Percentiles rank a stretch among this genome's conserved stretches.
Evolutionary conservation across 2,888 invertebrate genomes (phyloP).

Genomic region (Gonocerus acuteangulatus): DNA sequence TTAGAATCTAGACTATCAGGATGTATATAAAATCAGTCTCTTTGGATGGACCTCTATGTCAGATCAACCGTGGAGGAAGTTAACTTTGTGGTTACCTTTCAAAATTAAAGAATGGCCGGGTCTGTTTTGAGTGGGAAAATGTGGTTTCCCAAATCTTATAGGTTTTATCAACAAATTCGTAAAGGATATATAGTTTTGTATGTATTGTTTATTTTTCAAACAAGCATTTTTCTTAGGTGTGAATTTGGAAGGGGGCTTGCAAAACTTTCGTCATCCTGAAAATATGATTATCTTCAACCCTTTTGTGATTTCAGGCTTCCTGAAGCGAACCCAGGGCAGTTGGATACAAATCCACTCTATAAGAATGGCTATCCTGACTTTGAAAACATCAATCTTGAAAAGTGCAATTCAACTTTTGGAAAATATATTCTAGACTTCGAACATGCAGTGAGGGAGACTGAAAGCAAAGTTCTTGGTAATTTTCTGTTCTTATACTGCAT

Average conservation of each 20-base stretch:
- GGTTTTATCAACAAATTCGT: constrained; percentile 42
- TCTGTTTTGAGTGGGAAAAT: constrained; percentile 40
- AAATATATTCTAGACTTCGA: constrained; percentile 77
- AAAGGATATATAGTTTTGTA: constrained; percentile 64
- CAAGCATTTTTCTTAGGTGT: constrained; percentile 1
- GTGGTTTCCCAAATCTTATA: constrained; percentile 40
- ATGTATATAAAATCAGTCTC: too few species aligned
- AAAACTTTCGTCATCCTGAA: background rate
- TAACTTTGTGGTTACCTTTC: background rate
- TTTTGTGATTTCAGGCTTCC: constrained; percentile 50
- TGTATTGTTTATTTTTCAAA: constrained; percentile 43
- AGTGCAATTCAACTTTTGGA: constrained; percentile 75
- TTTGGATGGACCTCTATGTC: too few species aligned
- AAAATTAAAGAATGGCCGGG: constrained; percentile 26
- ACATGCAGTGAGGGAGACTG: constrained; percentile 61
- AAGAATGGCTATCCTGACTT: constrained; percentile 73
- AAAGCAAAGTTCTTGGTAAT: constrained; percentile 49
- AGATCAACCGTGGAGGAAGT: too few species aligned
- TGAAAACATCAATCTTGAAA: constrained; percentile 69
- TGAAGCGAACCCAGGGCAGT: constrained; percentile 58
- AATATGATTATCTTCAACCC: too few species aligned
- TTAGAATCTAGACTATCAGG: too few species aligned
- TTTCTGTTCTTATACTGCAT: constrained; percentile 26
- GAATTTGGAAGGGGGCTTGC: background rate
- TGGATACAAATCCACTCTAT: constrained; percentile 63